phyloP scores from a whole-genome alignment of 2,113 vertebrate species.

The Platanista minor region DNA sequence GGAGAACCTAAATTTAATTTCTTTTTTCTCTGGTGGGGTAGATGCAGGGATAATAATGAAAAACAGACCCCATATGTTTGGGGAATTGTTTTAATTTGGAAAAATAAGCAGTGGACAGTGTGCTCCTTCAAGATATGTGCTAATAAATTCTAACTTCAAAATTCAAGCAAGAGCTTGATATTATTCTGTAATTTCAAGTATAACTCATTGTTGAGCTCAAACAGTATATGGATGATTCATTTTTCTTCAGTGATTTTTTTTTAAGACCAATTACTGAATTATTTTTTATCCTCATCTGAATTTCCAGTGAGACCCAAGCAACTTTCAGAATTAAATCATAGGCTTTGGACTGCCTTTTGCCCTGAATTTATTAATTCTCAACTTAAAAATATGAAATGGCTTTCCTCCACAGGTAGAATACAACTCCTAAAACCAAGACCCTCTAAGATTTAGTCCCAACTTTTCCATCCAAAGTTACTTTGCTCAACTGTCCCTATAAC shows the following conservation, averaged over 20 bases:
- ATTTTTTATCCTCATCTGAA: background rate
- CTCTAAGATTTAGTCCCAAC: background rate
- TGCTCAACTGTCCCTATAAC: background rate
- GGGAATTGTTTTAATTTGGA: background rate
- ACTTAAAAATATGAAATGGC: background rate
- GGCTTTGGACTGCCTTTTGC: background rate
- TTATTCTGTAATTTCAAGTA: background rate
- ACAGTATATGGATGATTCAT: background rate
- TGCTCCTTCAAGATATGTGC: background rate
- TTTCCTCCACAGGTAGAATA: background rate
- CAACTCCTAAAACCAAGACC: background rate
- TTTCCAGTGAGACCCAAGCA: background rate
- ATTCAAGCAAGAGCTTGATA: background rate
- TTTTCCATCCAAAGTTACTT: background rate
- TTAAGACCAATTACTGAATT: background rate
- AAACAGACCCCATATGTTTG: background rate
- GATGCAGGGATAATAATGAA: background rate
- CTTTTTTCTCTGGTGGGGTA: background rate
- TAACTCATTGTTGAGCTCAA: background rate
- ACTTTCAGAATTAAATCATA: background rate
- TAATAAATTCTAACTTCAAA: background rate
- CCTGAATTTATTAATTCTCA: background rate
- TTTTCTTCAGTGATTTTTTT: background rate
- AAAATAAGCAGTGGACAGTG: background rate
- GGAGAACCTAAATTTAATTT: background rate